phyloP scores from a whole-genome alignment of 2,797 vertebrate genomes.

The Cirrhinus molitorella region DNA sequence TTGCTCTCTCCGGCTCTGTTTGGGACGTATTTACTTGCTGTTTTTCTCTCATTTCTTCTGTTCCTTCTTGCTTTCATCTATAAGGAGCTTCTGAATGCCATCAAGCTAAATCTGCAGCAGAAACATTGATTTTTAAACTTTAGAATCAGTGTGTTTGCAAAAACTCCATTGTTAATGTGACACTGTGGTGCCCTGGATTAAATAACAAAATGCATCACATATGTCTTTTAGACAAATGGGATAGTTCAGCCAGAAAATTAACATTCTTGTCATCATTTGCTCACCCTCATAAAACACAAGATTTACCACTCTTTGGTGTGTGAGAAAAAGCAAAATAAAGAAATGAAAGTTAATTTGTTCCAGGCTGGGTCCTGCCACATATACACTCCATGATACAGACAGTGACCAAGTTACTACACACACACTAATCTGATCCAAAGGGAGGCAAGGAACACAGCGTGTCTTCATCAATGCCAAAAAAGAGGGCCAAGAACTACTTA shows the following conservation, averaged over 20 bases:
- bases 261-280: constrained; percentile 30
- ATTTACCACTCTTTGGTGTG: background rate
- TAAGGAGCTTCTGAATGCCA: background rate
- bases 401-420: constrained; percentile 21
- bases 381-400: background rate
- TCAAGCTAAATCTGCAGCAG: constrained; percentile 2
- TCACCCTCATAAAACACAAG: background rate
- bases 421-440: constrained; percentile 1
- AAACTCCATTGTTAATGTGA: background rate
- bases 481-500: constrained; percentile 26
- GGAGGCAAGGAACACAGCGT: constrained; percentile 16
- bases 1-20: constrained; percentile 7
- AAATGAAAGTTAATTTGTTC: background rate
- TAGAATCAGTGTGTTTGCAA: background rate
- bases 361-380: background rate
- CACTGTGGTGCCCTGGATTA: background rate
- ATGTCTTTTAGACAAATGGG: background rate
- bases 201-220: background rate
- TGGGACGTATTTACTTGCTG: constrained; percentile 1
- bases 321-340: constrained; percentile 1
- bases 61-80: background rate
- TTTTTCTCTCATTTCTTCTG: constrained; percentile 4
- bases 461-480: constrained; percentile 19
- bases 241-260: constrained; percentile 18
- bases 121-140: background rate